Percentiles rank a stretch among this genome's conserved stretches.
phyloP scores from a whole-genome alignment of 2,888 invertebrate genomes.

The Dorcus parallelipipedus region DNA sequence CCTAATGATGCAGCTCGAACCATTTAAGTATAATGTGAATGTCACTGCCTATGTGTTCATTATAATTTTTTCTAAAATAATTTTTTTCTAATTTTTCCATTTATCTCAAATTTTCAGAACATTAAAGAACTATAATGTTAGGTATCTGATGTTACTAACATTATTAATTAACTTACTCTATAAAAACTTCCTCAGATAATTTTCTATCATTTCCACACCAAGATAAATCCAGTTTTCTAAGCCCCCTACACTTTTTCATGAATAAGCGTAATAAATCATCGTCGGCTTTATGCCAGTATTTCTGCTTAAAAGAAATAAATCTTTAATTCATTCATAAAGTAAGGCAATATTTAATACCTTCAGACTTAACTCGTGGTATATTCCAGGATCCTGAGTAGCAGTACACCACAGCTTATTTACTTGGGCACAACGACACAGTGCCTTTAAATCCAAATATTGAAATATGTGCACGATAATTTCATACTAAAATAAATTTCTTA shows the following conservation, averaged over 20 bases:
- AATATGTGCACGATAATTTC: slow-evolving; percentile 80
- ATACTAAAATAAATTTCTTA: slow-evolving; percentile 57
- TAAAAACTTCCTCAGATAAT: slow-evolving; percentile 31
- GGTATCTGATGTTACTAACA: background rate
- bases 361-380: slow-evolving; percentile 77
- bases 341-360: slow-evolving; percentile 47
- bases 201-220: slow-evolving; percentile 77
- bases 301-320: slow-evolving; percentile 39
- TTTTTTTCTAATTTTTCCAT: no score
- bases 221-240: slow-evolving; percentile 79
- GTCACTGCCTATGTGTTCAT: no score
- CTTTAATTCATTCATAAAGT: slow-evolving; percentile 5
- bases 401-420: slow-evolving; percentile 71
- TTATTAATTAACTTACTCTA: slow-evolving; percentile 39
- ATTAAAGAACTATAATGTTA: background rate
- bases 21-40: no score
- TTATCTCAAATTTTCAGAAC: slow-evolving; percentile 9
- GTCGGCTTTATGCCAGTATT: slow-evolving; percentile 74
- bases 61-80: no score
- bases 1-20: no score
- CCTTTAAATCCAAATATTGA: slow-evolving; percentile 74
- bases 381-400: slow-evolving; percentile 68
- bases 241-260: slow-evolving; percentile 58
- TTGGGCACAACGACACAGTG: slow-evolving; percentile 72
- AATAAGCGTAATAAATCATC: slow-evolving; percentile 58